Conservation (phyloP, 2,113 vertebrate species). For the Amblyornis subalaris region DNA sequence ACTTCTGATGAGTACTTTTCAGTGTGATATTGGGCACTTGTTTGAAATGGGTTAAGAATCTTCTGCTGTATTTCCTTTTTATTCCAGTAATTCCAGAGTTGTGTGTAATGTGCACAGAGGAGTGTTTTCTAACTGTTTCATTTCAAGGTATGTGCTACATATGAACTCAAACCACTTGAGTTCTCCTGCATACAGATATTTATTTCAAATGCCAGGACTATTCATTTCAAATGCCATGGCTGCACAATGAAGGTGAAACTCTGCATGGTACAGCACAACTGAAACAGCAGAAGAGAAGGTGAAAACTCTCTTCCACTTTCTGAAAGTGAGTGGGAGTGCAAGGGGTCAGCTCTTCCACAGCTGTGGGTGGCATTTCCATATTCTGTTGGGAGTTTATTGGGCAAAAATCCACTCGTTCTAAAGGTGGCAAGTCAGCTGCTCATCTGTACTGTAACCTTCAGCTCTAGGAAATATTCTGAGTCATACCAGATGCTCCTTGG, state of each 20-base stretch:
- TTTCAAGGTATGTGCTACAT: not conserved
- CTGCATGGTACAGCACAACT: not conserved
- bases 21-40: not conserved
- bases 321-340: not conserved
- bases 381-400: not conserved
- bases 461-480: conserved; percentile 46
- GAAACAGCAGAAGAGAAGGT: not conserved
- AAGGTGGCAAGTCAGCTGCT: conserved; percentile 10
- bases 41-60: not conserved
- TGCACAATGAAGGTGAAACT: not conserved
- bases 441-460: not conserved
- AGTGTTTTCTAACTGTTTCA: not conserved
- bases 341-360: not conserved
- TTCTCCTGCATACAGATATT: not conserved
- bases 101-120: not conserved
- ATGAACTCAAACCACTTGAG: not conserved
- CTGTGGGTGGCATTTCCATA: not conserved
- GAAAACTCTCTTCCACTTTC: not conserved
- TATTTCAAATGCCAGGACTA: not conserved
- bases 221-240: not conserved
- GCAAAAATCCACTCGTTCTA: not conserved
- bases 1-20: not conserved
- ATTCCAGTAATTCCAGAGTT: not conserved
- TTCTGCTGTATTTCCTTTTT: not conserved
- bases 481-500: conserved; percentile 29